Base-by-base conservation (phyloP, 2,113 vertebrate genomes). In the Ardeotis arabs region DNA sequence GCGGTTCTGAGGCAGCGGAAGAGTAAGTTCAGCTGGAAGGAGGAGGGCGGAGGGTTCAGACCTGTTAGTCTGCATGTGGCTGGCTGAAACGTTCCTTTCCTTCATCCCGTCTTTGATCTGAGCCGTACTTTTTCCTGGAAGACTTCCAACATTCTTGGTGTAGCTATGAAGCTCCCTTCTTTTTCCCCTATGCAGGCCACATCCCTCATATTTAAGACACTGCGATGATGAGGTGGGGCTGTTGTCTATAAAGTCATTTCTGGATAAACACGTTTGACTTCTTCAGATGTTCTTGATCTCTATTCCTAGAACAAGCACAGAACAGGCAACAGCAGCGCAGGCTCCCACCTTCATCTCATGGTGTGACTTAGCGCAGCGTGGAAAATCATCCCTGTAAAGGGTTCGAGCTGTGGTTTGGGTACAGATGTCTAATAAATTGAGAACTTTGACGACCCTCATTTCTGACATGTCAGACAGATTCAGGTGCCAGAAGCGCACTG, bases 71-170 rank as follows among this genome's bases (percentile, higher is more conserved):
- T 87, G 86, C 77, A 73, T 87, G 89, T 76, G 92, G 86, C 53
- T 66, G 52, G 83, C 90, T 83, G 50, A 83, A 74, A 62, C 2
- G 35, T 94, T 93, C 95, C 95, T 84, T 96, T 78, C 94, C 89
- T 87, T 76, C 62, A 39, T 47, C 86, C 83, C 10, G 2, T 53
- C 90, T 96, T 95, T 96, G 94, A 95, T 96, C 95, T 85, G 60
- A 90, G 58, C 55, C 7, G 16, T 37, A 19, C 73, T 93, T 89
- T 76, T 95, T 70, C 94, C 94, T 90, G 86, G 95, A 84, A 33
- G 41, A 5, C 70, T 89, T 95, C 94, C 94, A 95, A 7, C 49
- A 73, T 82, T 90, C 90, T 37, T 76, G 73, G 49, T 52, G 76
- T 29, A 89, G 94, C 66, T 50, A 0, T n/a, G 84, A 84, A 91